Conservation (phyloP, 2,113 vertebrate species). For the Microcebus jonahi region DNA sequence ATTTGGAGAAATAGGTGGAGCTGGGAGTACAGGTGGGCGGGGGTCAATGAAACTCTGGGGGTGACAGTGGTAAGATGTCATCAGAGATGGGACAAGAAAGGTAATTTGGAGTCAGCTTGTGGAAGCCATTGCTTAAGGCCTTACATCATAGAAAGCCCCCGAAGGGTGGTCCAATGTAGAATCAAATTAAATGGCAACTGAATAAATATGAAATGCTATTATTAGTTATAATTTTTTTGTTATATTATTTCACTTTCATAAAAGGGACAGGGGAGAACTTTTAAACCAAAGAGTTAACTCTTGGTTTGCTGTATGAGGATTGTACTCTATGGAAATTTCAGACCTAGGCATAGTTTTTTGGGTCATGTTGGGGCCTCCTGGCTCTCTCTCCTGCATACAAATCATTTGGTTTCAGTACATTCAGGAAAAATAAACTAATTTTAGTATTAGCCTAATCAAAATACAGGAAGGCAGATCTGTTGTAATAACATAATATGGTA, state of each 20-base stretch:
- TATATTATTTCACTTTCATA: not conserved
- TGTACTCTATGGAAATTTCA: not conserved
- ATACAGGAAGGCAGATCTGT: slow-evolving; percentile 66
- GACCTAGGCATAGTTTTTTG: not conserved
- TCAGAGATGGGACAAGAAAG: not conserved
- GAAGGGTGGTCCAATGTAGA: not conserved
- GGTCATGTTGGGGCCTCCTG: not conserved
- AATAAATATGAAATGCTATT: not conserved
- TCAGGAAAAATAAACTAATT: slow-evolving; percentile 69
- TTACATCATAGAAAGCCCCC: not conserved
- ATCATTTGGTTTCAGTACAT: slow-evolving; percentile 51
- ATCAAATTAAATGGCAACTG: not conserved
- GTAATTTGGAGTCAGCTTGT: not conserved
- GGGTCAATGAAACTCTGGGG: not conserved
- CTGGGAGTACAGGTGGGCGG: no score
- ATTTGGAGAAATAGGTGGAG: not conserved
- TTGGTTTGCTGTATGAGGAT: not conserved
- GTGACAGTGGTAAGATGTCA: not conserved
- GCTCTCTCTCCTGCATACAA: not conserved
- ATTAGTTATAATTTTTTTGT: not conserved
- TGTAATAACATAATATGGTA: slow-evolving; percentile 68
- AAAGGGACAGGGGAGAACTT: not conserved
- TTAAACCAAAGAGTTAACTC: not conserved
- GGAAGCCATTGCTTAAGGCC: not conserved
- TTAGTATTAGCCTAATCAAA: slow-evolving; percentile 67